Conservation (phyloP, 1,140 invertebrate species). For the Rhagoletis zephyria region DNA sequence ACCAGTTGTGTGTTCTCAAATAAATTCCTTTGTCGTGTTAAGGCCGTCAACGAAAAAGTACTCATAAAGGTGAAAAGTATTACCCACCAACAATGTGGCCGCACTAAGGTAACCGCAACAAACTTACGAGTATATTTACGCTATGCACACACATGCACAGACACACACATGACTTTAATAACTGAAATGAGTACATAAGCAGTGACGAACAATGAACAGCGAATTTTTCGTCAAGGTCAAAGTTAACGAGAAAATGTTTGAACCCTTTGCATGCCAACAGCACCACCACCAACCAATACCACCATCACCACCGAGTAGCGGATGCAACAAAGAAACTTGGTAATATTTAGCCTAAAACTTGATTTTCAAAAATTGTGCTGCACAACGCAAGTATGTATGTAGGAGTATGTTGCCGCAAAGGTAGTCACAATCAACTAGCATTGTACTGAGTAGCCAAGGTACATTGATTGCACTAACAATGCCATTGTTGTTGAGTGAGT, state of each 20-base stretch:
- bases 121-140: background rate
- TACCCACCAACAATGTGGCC: background rate
- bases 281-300: too few relatives aligned
- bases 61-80: background rate
- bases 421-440: background rate
- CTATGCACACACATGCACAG: background rate
- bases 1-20: background rate
- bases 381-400: background rate
- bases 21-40: background rate
- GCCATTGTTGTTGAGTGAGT: conserved; percentile 22
- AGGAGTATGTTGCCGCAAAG: background rate
- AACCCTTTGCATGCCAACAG: background rate
- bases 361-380: conserved; percentile 32
- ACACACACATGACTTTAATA: background rate
- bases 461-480: conserved; percentile 20
- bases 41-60: conserved; percentile 1
- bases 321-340: conserved; percentile 43
- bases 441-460: conserved; percentile 6
- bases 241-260: conserved; percentile 39
- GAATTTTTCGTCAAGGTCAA: conserved; percentile 41
- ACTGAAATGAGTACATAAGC: background rate
- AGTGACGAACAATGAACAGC: conserved; percentile 24
- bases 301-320: background rate
- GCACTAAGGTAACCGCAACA: background rate
- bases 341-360: conserved; percentile 31